A percentile compares a stretch with the other conserved stretches of the same genome.
These are phyloP conservation scores for Pseudachorutes palmiensis DNA, from an alignment of 1,140 invertebrate genomes.

Conservation along the genomic window DNA sequence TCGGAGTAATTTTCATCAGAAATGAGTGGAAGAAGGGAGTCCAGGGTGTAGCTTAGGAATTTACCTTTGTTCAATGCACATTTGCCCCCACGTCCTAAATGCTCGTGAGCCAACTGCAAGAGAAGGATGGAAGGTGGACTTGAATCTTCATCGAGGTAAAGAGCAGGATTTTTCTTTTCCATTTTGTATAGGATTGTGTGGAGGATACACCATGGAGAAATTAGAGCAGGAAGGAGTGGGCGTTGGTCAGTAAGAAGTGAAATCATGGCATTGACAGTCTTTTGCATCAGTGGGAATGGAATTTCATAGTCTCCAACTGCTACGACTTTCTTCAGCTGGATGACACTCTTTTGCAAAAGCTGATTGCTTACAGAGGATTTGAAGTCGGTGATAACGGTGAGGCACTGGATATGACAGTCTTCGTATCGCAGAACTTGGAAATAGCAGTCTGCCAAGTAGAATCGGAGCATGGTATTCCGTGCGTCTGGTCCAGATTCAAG, in stretches of 20 bases:
- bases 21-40: conserved; percentile 58
- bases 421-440: conserved; percentile 15
- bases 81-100: conserved; percentile 52
- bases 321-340: neutral
- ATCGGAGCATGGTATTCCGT: conserved; percentile 18
- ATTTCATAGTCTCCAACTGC: neutral
- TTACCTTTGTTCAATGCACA: conserved; percentile 67
- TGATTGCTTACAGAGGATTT: neutral
- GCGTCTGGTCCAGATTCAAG: conserved; percentile 12
- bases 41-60: conserved; percentile 66
- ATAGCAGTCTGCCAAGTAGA: conserved; percentile 25
- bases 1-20: conserved; percentile 37
- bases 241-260: neutral
- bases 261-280: neutral
- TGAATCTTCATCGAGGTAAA: conserved; percentile 46
- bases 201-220: conserved; percentile 32
- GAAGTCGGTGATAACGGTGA: conserved; percentile 16
- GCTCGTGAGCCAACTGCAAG: conserved; percentile 71
- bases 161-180: conserved; percentile 26
- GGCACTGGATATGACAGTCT: conserved; percentile 24
- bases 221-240: neutral
- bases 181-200: conserved; percentile 28
- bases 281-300: neutral
- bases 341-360: neutral
- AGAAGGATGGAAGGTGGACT: conserved; percentile 67